Conservation (phyloP, 1,140 invertebrate genomes). For the Xylocopa sonorina region DNA sequence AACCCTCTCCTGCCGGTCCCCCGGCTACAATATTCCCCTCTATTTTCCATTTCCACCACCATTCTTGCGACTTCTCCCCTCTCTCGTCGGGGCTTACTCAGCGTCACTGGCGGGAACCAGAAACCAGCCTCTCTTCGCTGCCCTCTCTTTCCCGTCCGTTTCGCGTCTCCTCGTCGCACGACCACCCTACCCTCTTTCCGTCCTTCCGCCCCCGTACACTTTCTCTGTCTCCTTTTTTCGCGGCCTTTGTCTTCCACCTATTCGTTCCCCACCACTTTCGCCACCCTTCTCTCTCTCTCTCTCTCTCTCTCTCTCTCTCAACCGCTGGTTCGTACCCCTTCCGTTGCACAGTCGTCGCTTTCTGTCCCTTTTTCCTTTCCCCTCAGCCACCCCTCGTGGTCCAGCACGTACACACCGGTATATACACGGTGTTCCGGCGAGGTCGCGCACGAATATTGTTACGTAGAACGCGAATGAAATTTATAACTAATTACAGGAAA, state of each 20-base stretch:
- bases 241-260: slow-evolving; percentile 43
- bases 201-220: slow-evolving; percentile 17
- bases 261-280: slow-evolving; percentile 30
- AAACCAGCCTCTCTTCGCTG: slow-evolving; percentile 20
- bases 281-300: slow-evolving; percentile 26
- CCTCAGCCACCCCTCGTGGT: slow-evolving; percentile 10
- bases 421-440: slow-evolving; percentile 66
- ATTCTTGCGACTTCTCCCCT: slow-evolving; percentile 33
- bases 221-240: slow-evolving; percentile 45
- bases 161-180: slow-evolving; percentile 9
- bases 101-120: slow-evolving; percentile 42
- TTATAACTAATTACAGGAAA: slow-evolving; percentile 80
- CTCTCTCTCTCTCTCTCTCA: background rate
- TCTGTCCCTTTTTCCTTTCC: slow-evolving; percentile 49
- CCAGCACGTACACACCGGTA: slow-evolving; percentile 41
- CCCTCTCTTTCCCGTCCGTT: slow-evolving; percentile 19
- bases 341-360: slow-evolving; percentile 6
- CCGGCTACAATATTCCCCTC: slow-evolving; percentile 53
- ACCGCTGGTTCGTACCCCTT: background rate
- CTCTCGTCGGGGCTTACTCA: background rate
- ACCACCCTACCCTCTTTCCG: slow-evolving; percentile 1
- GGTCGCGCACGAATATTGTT: slow-evolving; percentile 74
- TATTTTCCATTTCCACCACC: slow-evolving; percentile 46
- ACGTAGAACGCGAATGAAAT: slow-evolving; percentile 76
- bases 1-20: slow-evolving; percentile 43